Conservation (phyloP, 2,113 vertebrate species). For the Alces alces region DNA sequence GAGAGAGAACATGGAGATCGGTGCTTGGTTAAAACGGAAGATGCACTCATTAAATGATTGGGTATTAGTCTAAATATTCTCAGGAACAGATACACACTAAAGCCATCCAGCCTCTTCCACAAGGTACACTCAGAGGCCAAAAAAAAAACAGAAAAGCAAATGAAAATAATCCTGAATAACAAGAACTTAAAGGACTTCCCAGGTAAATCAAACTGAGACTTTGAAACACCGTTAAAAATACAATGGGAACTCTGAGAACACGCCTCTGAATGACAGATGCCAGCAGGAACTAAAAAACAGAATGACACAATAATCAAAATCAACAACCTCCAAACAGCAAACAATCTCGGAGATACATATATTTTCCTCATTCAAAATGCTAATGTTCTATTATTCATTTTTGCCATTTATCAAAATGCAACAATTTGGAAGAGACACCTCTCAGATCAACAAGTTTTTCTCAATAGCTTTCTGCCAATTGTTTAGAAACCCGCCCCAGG, state of each 20-base stretch:
- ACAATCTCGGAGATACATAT: slow-evolving; percentile 41
- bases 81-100: slow-evolving; percentile 37
- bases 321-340: slow-evolving; percentile 65
- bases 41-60: slow-evolving; percentile 51
- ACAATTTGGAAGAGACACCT: slow-evolving; percentile 63
- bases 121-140: slow-evolving; percentile 44
- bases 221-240: slow-evolving; percentile 18
- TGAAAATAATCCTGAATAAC: not conserved
- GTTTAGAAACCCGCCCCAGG: slow-evolving; percentile 36
- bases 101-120: slow-evolving; percentile 59
- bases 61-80: slow-evolving; percentile 56
- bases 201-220: slow-evolving; percentile 44
- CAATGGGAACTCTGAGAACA: slow-evolving; percentile 16
- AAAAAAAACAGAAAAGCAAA: not conserved
- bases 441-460: slow-evolving; percentile 63
- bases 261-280: slow-evolving; percentile 41
- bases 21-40: not conserved
- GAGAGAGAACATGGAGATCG: not conserved
- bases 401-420: slow-evolving; percentile 76
- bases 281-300: slow-evolving; percentile 32
- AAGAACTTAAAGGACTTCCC: slow-evolving; percentile 5
- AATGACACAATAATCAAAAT: slow-evolving; percentile 50
- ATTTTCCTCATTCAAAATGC: slow-evolving; percentile 61
- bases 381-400: slow-evolving; percentile 75
- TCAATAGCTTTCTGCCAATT: slow-evolving; percentile 59